These are phyloP conservation scores for Kuschelorhynchus macadamiae DNA, from an alignment of 2,888 invertebrate species.

Conservation along the genomic window DNA sequence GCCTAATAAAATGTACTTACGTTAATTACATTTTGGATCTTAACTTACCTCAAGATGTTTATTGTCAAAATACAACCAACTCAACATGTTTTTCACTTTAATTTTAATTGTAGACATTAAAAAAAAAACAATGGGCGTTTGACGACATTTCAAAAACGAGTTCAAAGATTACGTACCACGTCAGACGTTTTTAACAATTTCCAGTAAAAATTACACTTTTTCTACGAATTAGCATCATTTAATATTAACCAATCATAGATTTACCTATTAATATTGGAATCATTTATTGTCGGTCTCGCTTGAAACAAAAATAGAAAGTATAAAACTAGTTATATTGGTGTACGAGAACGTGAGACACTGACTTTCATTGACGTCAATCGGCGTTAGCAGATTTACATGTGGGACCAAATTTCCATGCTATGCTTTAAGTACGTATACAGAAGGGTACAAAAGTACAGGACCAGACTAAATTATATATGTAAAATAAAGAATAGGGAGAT, in stretches of 20 bases:
- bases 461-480: too few relatives aligned
- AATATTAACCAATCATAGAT: neutral
- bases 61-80: slow-evolving; percentile 26
- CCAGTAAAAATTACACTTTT: slow-evolving; percentile 7
- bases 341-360: slow-evolving; percentile 58
- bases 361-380: slow-evolving; percentile 63
- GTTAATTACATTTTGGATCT: too few relatives aligned
- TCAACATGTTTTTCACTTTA: slow-evolving; percentile 16
- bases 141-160: slow-evolving; percentile 9
- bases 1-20: too few relatives aligned
- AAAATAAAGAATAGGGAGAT: too few relatives aligned
- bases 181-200: slow-evolving; percentile 6
- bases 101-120: neutral
- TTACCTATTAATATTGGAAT: slow-evolving; percentile 18
- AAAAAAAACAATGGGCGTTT: slow-evolving; percentile 3
- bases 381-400: slow-evolving; percentile 50
- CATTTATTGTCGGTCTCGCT: slow-evolving; percentile 16
- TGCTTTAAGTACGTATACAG: slow-evolving; percentile 19
- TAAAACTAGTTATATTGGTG: slow-evolving; percentile 12
- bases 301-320: slow-evolving; percentile 43
- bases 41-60: slow-evolving; percentile 28
- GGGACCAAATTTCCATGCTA: slow-evolving; percentile 36
- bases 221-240: slow-evolving; percentile 1
- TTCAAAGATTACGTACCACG: slow-evolving; percentile 6
- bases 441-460: neutral